Evolutionary conservation across 2,113 vertebrate species (phyloP).

Genomic region (Zosterops pallidus): DNA sequence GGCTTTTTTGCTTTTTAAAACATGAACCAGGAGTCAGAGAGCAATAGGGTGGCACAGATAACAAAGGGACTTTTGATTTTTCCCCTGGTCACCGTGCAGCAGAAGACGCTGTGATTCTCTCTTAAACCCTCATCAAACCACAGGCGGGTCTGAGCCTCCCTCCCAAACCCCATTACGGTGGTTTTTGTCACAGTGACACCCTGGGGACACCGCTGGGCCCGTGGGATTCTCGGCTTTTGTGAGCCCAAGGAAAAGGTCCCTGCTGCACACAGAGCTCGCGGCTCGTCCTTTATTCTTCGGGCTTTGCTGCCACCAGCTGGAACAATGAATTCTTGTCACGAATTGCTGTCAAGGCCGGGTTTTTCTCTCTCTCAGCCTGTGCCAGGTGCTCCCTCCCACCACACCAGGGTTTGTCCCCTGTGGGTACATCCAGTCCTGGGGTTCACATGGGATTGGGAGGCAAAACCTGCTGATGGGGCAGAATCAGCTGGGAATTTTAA

Average conservation of each 20-base stretch:
- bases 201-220: background rate
- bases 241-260: background rate
- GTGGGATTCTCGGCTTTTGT: too few relatives aligned
- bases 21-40: background rate
- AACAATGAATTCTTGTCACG: background rate
- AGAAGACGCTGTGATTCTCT: background rate
- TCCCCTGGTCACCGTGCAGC: too few relatives aligned
- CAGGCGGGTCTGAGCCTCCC: background rate
- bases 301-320: conserved; percentile 28
- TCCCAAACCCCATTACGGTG: rapidly evolving
- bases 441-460: background rate
- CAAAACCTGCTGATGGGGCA: background rate
- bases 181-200: background rate
- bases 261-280: background rate
- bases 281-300: background rate
- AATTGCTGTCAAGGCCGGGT: rapidly evolving
- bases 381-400: background rate
- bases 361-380: background rate
- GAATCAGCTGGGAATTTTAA: background rate
- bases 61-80: background rate
- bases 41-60: background rate
- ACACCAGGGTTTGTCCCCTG: background rate
- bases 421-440: background rate
- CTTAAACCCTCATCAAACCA: background rate
- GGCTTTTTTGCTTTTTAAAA: background rate